Base-by-base conservation (phyloP, 2,888 invertebrate species). In the Agriotes lineatus region DNA sequence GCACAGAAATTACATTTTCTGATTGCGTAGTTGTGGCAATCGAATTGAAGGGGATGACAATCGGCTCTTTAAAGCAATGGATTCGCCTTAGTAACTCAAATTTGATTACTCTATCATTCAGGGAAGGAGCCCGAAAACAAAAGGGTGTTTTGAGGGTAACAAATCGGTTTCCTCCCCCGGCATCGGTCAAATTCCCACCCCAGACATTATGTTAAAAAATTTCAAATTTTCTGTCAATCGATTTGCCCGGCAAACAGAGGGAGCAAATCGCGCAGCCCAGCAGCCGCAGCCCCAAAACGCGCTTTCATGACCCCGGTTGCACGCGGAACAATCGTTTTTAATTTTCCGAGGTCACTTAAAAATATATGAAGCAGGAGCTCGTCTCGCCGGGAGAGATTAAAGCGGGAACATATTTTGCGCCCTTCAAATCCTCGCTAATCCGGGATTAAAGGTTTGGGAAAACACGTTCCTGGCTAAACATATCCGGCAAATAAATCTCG, bases 361-460 rank as follows among this genome's bases (percentile, higher is more conserved):
- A 50, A 64, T 64, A 64, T 57, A 63, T 57, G 12, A 57, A 57
- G 57, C 33, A 25, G 12, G 30, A 14, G 30, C 30, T 39, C 37
- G 45, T 35, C 45, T 39, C 33, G 44, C 10, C 18, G 25, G 30
- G 48, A 25, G 48, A 58, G 61, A 56, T 67, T 67, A 67, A 56
- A 59, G 48, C 22, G 25, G 57, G 25, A 52, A 66, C 66, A 52
- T 66, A 59, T 66, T 59, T 33, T 52, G 22, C 35, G 52, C 66
- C 22, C 60, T 52, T 25, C 18, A 61, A 60, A 60, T 61, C 61
- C 56, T 33, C 14, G 35, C 33, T 67, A 61, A 67, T 61, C 61
- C 44, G 9, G 54, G 67, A 62, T 67, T 67, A 67, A 67, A 56
- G 67, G 61, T 61, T 48, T 22, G 56, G 45, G 48, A 54, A 66